phyloP scores from a whole-genome alignment of 2,113 vertebrate genomes.

The Pomatorhinus ruficollis region DNA sequence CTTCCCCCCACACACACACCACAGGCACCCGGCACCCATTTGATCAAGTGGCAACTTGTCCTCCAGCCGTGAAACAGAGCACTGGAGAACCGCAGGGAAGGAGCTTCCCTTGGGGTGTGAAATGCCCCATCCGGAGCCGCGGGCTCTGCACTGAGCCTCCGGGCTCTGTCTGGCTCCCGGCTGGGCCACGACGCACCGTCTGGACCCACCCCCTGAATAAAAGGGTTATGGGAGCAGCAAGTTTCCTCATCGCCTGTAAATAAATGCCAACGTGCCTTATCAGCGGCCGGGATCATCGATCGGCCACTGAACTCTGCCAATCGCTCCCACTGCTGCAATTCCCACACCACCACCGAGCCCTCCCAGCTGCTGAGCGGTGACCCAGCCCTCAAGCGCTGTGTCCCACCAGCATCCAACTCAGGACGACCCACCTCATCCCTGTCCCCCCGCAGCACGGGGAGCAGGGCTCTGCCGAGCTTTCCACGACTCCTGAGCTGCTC shows the following conservation, averaged over 20 bases:
- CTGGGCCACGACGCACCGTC: neutral
- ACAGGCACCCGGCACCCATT: neutral
- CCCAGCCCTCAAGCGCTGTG: rapidly evolving
- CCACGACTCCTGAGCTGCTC: neutral
- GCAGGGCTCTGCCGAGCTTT: too few species aligned
- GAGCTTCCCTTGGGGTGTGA: neutral
- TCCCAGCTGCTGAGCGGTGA: rapidly evolving
- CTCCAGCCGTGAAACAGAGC: neutral
- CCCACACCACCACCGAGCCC: neutral
- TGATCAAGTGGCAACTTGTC: conserved; percentile 39
- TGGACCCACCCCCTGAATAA: neutral
- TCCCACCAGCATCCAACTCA: neutral
- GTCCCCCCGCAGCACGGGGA: rapidly evolving
- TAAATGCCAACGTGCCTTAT: neutral
- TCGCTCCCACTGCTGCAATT: neutral
- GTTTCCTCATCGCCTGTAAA: neutral
- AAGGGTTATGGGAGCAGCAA: neutral
- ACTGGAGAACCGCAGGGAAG: neutral
- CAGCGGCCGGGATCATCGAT: neutral
- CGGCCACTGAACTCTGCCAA: rapidly evolving
- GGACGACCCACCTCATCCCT: rapidly evolving
- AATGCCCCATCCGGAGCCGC: neutral
- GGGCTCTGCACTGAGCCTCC: neutral
- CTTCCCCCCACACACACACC: neutral
- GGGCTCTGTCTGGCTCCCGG: neutral